Conservation (phyloP, 2,888 invertebrate species). For the Laspeyria flexula region DNA sequence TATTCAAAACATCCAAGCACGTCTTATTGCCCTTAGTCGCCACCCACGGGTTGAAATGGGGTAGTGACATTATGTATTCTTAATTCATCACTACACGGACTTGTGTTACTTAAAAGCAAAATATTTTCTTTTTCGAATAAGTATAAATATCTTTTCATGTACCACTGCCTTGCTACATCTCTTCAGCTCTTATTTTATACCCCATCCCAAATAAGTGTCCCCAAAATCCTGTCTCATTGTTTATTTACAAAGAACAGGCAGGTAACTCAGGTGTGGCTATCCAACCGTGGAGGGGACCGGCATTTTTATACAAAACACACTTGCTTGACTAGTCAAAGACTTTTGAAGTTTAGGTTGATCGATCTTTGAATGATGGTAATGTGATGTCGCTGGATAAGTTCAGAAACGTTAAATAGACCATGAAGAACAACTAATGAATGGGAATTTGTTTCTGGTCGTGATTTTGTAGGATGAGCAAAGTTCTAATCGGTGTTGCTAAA, state of each 20-base stretch:
- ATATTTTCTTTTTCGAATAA: too few relatives aligned
- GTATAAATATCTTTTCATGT: background rate
- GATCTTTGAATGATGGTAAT: conserved; percentile 16
- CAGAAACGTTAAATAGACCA: conserved; percentile 11
- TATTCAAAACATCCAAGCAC: conserved; percentile 34
- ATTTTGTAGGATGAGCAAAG: conserved; percentile 15
- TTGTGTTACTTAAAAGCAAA: too few relatives aligned
- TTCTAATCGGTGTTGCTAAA: conserved; percentile 17
- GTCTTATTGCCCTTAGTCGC: too few relatives aligned
- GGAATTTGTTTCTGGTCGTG: conserved; percentile 13
- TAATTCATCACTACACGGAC: too few relatives aligned
- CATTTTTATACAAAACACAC: conserved; percentile 35
- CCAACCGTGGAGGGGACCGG: conserved; percentile 26
- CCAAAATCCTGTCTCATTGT: conserved; percentile 58
- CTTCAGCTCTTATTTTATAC: conserved; percentile 16
- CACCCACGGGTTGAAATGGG: too few relatives aligned
- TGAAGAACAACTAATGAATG: conserved; percentile 10
- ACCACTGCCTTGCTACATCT: background rate
- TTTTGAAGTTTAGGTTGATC: conserved; percentile 22
- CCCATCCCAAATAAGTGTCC: conserved; percentile 32
- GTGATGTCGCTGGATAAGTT: conserved; percentile 1
- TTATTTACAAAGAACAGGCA: conserved; percentile 68
- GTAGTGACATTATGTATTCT: too few relatives aligned
- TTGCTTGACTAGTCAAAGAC: conserved; percentile 42
- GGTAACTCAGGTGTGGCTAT: conserved; percentile 28